Evolutionary conservation across 2,888 invertebrate species (phyloP), one percentile per base, ranked within the genome.

Genomic region (Meloe dianella): DNA sequence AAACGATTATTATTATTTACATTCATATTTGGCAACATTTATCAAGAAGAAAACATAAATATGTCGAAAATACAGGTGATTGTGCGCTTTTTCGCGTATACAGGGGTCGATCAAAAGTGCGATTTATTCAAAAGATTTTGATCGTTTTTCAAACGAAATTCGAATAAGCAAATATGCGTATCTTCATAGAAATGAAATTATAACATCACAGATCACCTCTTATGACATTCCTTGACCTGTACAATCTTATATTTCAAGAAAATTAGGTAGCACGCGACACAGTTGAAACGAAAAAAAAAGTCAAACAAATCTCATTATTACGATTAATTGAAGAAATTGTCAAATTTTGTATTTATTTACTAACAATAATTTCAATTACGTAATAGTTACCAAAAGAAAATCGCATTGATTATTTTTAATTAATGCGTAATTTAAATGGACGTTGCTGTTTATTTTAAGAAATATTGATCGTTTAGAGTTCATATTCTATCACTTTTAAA

Each of bases 401-500:
- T 14, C 4, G 35, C 2, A n/a, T 59, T 20, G 8, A 14, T 59
- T 32, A n/a, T 57, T 20, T 63, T 54, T 63, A 66, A 66, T 57
- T 65, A 68, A 60, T 65, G 68, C 68, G 68, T 68, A 65, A 60
- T 65, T 68, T 59, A 35, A 54, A 57, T n/a, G 41, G 22, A 38
- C 27, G 24, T 24, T 54, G 22, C 1, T 51, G 59, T 64, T 67
- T 68, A 64, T 68, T 65, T 68, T 65, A 58, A 67, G 67, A 35
- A 60, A 30, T 38, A 67, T 64, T 57, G 60, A 61, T 64, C 61
- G 66, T 64, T 41, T 67, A 67, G 67, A 65, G 67, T 67, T 67
- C 67, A 67, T 14, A 60, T 62, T 61, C 24, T 67, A 67, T 67
- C 67, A 67, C 60, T 67, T 67, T 68, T 69, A 64, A 69, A 68